Percentiles rank a stretch among this genome's conserved stretches.
Conservation (phyloP, 2,797 vertebrate genomes). For the Sparus aurata region DNA sequence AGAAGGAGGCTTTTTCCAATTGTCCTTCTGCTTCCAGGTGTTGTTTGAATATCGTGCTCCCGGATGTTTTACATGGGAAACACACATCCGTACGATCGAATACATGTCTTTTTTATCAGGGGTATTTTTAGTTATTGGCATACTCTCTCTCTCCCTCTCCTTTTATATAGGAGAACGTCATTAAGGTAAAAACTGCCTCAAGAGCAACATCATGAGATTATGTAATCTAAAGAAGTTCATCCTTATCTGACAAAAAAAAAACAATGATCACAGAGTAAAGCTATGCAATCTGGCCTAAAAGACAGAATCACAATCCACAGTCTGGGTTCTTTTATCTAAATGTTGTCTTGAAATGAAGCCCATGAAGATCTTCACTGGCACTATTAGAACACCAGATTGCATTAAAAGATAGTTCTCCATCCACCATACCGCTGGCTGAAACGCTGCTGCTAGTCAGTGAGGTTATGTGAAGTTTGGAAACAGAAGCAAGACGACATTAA, state of each 20-base stretch:
- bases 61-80: background rate
- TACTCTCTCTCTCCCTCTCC: background rate
- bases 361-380: too few relatives aligned
- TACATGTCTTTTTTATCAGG: slow-evolving; percentile 1
- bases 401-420: too few relatives aligned
- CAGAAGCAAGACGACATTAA: too few relatives aligned
- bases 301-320: too few relatives aligned
- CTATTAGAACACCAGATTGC: too few relatives aligned
- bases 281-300: too few relatives aligned
- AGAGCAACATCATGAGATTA: background rate
- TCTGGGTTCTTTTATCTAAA: too few relatives aligned
- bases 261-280: background rate
- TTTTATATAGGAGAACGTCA: background rate
- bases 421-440: too few relatives aligned
- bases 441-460: too few relatives aligned
- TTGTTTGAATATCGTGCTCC: slow-evolving; percentile 20
- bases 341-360: too few relatives aligned
- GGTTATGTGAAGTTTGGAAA: too few relatives aligned
- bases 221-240: background rate
- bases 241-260: background rate
- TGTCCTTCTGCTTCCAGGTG: background rate
- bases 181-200: background rate
- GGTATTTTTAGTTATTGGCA: background rate
- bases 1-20: background rate
- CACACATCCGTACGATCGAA: background rate